Base-by-base conservation (phyloP, 2,888 invertebrate species). In the Slavum lentiscoides region DNA sequence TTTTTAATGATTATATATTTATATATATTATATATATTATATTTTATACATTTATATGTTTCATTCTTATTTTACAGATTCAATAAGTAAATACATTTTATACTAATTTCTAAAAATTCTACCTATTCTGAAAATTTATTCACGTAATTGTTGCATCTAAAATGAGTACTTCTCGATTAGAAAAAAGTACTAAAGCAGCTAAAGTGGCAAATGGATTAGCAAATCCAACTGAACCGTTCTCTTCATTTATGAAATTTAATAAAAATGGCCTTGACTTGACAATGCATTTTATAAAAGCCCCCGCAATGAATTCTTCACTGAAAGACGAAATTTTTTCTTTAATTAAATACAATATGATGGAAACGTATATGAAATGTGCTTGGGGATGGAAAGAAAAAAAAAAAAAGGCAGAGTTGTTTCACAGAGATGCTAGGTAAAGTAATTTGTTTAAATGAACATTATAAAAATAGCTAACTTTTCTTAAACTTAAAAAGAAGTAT, bases 381-480 rank as follows among this genome's bases (percentile, higher is more conserved):
- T 93, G 92, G 92, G 93, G 93, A 49, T 94, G 94, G 94, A 91
- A 91, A 85, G 91, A 90, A 82, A 88, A 89, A n/a, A 89, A 90
- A 72, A 94, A 94, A 86, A 87, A 88, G 23, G 90, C 91, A 82
- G 94, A 94, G 87, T 89, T 94, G 89, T 90, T 88, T 39, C 92
- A 93, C 84, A 91, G 91, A 81, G 87, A 89, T 61, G 93, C 94
- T 6, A 91, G 92, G 90, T 94, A 92, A 77, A 53, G 19, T 15
- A 21, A 23, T 58, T 64, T 30, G 15, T 55, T n/a, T 17, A 69
- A 30, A 37, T 37, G 7, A 37, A 30, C 15, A 61, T 19, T 58
- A 49, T 37, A 58, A 70, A 53, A 53, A 21, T 61, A 13, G 23
- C 23, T 61, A 19, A 4, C 17, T 23, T 53, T 49, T 23, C 9